phyloP scores from a whole-genome alignment of 2,888 invertebrate species.

The Dynastes maya region DNA sequence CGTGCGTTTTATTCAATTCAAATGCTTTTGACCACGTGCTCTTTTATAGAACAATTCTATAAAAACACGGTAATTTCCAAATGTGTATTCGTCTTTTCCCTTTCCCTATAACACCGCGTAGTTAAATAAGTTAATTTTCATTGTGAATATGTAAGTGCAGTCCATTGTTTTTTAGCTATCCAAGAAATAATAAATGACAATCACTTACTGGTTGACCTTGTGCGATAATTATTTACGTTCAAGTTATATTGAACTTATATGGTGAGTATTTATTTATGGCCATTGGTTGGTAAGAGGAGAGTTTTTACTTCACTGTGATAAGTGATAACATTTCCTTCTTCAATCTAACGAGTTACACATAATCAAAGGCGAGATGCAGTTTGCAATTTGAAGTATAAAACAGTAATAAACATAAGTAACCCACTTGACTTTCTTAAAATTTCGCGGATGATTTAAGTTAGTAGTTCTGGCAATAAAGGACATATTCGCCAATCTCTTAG shows the following conservation, averaged over 20 bases:
- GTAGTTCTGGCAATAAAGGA: too few relatives aligned
- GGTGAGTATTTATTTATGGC: not conserved
- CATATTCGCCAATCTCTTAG: too few relatives aligned
- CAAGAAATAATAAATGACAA: conserved; percentile 3
- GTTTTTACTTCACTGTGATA: not conserved
- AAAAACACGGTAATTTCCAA: not conserved
- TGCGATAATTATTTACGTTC: conserved; percentile 5
- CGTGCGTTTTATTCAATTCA: conserved; percentile 8
- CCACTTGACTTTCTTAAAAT: too few relatives aligned
- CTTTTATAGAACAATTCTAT: not conserved
- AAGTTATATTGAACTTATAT: not conserved
- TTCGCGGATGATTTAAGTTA: too few relatives aligned
- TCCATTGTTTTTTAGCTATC: conserved; percentile 9
- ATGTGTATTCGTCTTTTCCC: not conserved
- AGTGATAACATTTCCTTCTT: not conserved
- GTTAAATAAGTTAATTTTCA: conserved; percentile 10
- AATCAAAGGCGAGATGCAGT: not conserved
- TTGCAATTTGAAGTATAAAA: not conserved
- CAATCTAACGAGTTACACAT: not conserved
- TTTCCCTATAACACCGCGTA: not conserved
- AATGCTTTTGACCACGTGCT: not conserved
- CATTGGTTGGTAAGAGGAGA: not conserved
- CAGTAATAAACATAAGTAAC: not conserved
- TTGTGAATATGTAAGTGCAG: not conserved
- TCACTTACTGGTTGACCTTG: conserved; percentile 26